Evolutionary conservation across 1,140 invertebrate species (phyloP), one percentile per base, ranked within the genome.

Genomic region (Lordiphosa collinella): DNA sequence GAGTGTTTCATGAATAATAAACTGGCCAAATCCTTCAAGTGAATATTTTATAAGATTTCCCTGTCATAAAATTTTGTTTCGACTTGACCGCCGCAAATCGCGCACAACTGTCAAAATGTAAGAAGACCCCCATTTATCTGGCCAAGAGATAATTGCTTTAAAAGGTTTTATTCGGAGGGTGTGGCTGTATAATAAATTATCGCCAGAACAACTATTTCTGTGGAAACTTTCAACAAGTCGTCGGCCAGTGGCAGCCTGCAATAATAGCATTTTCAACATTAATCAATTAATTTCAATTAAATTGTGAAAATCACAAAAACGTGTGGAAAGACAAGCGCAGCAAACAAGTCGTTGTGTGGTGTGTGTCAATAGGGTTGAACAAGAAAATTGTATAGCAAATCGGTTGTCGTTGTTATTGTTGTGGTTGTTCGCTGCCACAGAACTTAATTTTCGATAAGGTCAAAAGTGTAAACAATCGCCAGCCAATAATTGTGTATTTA

Each of bases 271-370:
- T 66, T 66, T 37, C 61, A 66, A 50, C 70, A 54, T 68, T 68
- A 74, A 74, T 74, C 70, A 74, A 74, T 74, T 73, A 73, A 61
- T 67, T 73, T 67, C 69, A 73, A 73, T 73, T 74, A 73, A 68
- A 74, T 74, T 67, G 63, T 63, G 70, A 53, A 74, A 74, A 74
- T 74, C 70, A 74, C 63, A 73, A 66, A 73, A 73, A 73, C 69
- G 69, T 73, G 69, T 61, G 32, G 51, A 73, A 47, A 65, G 46
- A 55, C 46, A 51, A 70, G 44, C 41, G 46, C n/a, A 37, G 47
- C 14, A 31, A 34, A 41, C 52, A 65, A 34, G 40, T 59, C 47
- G 44, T 11, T 36, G 18, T 22, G 18, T 22, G 16, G 16, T 22
- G 25, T 29, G 25, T 29, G 25, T 29, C 25, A 29, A 29, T 6